Evolutionary conservation across 2,888 invertebrate species (phyloP).

Genomic region (Tyria jacobaeae): DNA sequence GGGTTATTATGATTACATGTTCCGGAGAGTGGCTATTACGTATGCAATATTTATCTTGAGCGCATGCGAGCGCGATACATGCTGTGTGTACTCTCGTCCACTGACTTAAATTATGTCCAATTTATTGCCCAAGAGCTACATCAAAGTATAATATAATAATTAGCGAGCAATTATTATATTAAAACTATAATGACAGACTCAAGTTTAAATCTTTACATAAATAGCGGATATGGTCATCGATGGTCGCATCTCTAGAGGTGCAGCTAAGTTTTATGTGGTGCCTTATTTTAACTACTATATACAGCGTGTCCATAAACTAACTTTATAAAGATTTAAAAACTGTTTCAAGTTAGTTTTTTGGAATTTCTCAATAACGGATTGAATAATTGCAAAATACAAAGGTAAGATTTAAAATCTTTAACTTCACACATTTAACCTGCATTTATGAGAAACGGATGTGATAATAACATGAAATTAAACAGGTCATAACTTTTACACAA

Average conservation of each 20-base stretch:
- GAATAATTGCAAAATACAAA: no score
- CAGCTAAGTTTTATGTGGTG: not conserved
- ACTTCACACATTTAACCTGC: no score
- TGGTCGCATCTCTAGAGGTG: not conserved
- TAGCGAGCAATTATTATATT: constrained; percentile 76
- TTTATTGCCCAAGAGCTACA: constrained; percentile 72
- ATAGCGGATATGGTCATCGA: not conserved
- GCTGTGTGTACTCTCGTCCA: constrained; percentile 52
- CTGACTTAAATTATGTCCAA: constrained; percentile 73
- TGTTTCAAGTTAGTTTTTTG: no score
- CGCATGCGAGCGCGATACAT: constrained; percentile 40
- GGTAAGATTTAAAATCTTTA: no score
- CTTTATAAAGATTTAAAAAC: no score
- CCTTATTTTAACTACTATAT: no score
- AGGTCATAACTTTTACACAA: no score
- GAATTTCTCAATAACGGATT: no score
- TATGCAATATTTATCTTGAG: constrained; percentile 68
- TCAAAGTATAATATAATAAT: constrained; percentile 76
- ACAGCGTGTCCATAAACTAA: no score
- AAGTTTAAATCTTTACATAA: constrained; percentile 41
- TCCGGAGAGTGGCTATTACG: constrained; percentile 52
- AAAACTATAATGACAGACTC: constrained; percentile 63
- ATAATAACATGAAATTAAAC: no score
- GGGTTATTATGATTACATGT: constrained; percentile 37
- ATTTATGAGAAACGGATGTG: no score